A percentile compares a stretch with the other conserved stretches of the same genome.
Evolutionary conservation across 1,140 invertebrate genomes (phyloP).

Genomic region (Anastrepha obliqua): DNA sequence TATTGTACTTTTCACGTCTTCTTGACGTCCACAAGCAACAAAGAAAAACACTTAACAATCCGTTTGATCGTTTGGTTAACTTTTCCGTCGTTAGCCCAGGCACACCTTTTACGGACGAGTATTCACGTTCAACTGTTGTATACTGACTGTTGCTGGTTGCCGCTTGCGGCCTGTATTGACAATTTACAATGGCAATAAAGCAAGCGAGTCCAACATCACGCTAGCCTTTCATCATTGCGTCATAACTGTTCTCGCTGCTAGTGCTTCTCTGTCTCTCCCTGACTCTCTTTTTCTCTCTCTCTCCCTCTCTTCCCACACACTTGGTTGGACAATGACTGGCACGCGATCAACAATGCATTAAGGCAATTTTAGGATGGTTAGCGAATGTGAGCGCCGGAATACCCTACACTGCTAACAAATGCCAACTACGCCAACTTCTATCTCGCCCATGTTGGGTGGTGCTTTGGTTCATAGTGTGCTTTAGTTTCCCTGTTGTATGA

Average conservation of each 20-base stretch:
- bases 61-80: background rate
- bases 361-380: background rate
- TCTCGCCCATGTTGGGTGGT: too few species aligned
- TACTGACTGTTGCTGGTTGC: background rate
- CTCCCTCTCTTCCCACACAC: background rate
- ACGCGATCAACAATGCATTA: slow-evolving; percentile 5
- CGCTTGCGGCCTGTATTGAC: slow-evolving; percentile 2
- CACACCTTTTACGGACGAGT: background rate
- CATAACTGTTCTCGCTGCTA: background rate
- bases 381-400: background rate
- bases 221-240: background rate
- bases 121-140: slow-evolving; percentile 11
- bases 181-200: background rate
- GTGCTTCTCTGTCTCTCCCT: background rate
- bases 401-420: background rate
- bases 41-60: background rate
- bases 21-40: slow-evolving; percentile 24
- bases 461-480: too few species aligned
- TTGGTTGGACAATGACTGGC: background rate
- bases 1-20: slow-evolving; percentile 1
- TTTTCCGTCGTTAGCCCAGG: background rate
- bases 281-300: background rate
- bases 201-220: background rate
- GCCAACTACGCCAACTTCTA: too few species aligned
- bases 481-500: too few species aligned